These are phyloP conservation scores for Aplysina aerophoba DNA, from an alignment of 37 sponge, comb jelly and placozoan species.

Conservation along the genomic window DNA sequence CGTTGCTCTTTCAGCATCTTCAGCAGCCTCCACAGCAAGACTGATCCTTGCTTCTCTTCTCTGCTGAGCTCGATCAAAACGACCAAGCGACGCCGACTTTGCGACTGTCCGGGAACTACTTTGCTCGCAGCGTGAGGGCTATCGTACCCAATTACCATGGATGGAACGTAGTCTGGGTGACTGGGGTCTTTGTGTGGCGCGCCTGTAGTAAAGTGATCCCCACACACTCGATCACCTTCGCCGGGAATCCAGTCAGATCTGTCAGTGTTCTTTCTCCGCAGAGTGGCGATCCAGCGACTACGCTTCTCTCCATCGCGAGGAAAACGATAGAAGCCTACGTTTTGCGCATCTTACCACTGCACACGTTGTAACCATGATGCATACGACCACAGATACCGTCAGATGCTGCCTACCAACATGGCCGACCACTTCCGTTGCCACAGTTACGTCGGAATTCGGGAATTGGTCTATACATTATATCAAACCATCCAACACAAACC, in stretches of 20 bases:
- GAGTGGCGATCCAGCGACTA: background rate
- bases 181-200: conserved; percentile 13
- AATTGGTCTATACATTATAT: conserved; percentile 17
- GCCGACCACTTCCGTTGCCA: background rate
- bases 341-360: conserved; percentile 3
- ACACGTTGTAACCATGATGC: conserved; percentile 7
- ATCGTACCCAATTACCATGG: background rate
- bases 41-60: background rate
- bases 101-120: background rate
- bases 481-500: too few relatives aligned
- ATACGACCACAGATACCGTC: background rate
- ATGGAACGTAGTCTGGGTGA: background rate
- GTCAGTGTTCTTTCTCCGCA: background rate
- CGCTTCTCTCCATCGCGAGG: conserved; percentile 9
- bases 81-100: conserved; percentile 5
- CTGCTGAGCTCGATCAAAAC: conserved; percentile 11
- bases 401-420: conserved; percentile 11
- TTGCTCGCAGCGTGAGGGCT: too few relatives aligned
- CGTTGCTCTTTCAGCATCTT: background rate
- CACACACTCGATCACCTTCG: conserved; percentile 2
- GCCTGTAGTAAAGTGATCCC: background rate
- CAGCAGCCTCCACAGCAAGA: conserved; percentile 20
- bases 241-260: conserved; percentile 11
- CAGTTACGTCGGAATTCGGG: background rate
- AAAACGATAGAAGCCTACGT: conserved; percentile 9